Base-by-base conservation (phyloP, 1,140 invertebrate genomes). In the Leptinotarsa texana region DNA sequence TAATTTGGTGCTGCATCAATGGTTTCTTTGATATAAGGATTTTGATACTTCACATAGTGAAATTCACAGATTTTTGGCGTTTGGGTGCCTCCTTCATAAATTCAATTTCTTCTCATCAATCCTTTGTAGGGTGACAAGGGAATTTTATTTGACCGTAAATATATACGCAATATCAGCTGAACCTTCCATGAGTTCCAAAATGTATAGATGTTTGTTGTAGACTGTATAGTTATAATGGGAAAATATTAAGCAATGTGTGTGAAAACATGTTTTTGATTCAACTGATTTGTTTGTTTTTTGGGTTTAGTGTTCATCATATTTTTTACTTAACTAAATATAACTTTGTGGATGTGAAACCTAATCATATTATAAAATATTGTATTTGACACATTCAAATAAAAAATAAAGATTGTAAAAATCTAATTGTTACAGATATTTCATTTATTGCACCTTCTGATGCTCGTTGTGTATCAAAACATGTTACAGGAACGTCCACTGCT, bases 191-290 rank as follows among this genome's bases (percentile, higher is more conserved):
- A 51, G 70, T 67, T 72, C 24, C 48, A 65, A 72, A 68, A 78
- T 82, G 81, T 82, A 82, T 82, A 82, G 81, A 82, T 82, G 81
- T 82, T 82, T 75, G 79, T 82, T 82, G 81, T 82, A 82, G 81
- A 76, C 77, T 82, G 75, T 78, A 82, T 77, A 76, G 77, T 80
- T 77, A 74, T 17, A 76, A 72, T 80, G 73, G 73, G 76, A 77
- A 74, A 78, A 71, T 69, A 71, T 66, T 49, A 77, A 33, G 72
- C 65, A 57, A 57, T 57, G 51, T 57, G 51, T 57, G 51, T 57
- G 66, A 70, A 65, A 66, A 11, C 66, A 48, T 72, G 47, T 49
- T 70, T 68, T 72, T 24, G 15, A 65, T 71, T 76, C 69, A 67
- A 71, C 47, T n/a, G 33, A 42, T 42, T 49, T 73, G 22, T 68